phyloP scores from a whole-genome alignment of 2,113 vertebrate genomes.

The Seriola rivoliana region DNA sequence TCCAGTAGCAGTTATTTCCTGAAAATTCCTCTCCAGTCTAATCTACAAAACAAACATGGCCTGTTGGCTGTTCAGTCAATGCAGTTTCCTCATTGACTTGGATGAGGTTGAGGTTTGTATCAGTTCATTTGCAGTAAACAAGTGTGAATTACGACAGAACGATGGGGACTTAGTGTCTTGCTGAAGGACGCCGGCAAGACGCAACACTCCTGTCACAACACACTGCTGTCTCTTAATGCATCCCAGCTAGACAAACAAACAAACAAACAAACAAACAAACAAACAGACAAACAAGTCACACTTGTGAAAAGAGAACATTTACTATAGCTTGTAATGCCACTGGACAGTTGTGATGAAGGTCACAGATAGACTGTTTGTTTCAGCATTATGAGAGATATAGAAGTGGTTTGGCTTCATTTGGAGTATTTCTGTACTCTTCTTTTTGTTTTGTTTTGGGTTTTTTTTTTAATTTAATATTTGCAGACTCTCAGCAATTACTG shows the following conservation, averaged over 20 bases:
- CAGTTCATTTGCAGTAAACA: background rate
- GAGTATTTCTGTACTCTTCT: background rate
- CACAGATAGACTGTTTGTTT: background rate
- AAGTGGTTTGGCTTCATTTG: background rate
- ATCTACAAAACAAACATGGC: background rate
- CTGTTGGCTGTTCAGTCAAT: background rate
- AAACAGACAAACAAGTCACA: background rate
- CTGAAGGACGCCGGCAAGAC: background rate
- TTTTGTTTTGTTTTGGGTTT: background rate
- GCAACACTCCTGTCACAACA: background rate
- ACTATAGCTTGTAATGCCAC: background rate
- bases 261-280: no score
- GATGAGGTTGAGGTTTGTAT: no score
- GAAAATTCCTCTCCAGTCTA: background rate
- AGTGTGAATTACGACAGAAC: background rate
- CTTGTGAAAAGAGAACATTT: background rate
- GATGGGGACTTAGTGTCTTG: background rate
- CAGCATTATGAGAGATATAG: background rate
- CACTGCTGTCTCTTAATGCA: background rate
- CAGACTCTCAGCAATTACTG: constrained; percentile 1
- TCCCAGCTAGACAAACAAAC: background rate
- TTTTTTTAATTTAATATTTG: background rate
- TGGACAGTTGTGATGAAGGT: background rate
- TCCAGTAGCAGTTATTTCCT: no score
- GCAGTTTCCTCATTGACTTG: no score